Evolutionary conservation across 2,113 vertebrate genomes (phyloP), one percentile per base, ranked within the genome.

Genomic region (Heliornis fulica): DNA sequence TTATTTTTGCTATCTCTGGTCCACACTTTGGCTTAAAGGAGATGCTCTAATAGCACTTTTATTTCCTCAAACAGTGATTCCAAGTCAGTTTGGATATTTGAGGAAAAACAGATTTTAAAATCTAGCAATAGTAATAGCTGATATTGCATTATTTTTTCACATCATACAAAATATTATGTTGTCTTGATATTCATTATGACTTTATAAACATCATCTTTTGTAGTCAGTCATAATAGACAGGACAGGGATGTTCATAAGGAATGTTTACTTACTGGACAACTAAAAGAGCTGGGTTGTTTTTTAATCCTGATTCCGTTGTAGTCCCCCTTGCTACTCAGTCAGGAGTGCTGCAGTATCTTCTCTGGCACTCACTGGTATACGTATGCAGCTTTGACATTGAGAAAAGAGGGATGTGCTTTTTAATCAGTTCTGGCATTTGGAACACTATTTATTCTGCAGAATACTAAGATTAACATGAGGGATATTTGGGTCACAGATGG

Each of bases 351-450:
- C 95, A 97, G 96, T 94, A 85, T 96, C 96, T 97, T 92, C 77
- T 97, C 71, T 93, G 89, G 93, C 95, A 96, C 83, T 61, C 72
- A 17, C 68, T 96, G 75, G 19, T 95, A 65, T 93, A 91, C 23
- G 16, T 97, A 87, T 90, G 45, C 79, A 93, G 97, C 93, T 96
- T 93, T 97, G 97, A 98, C 96, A 97, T 94, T 98, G 97, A 96
- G 72, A 93, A 90, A 77, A 76, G 66, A 65, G 82, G 80, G 79
- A 22, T 90, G 31, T 92, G 79, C 20, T 89, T 97, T 96, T 96
- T 96, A 96, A 96, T 97, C 89, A 90, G 79, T 88, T 51, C 83
- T 96, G 79, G 72, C 87, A 95, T 92, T 91, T 84, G 75, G 74
- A 97, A 69, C 80, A 75, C 48, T 76, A 43, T 95, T 96, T 97